Evolutionary conservation across 2,797 vertebrate species (phyloP).

Genomic region (Anguilla anguilla): DNA sequence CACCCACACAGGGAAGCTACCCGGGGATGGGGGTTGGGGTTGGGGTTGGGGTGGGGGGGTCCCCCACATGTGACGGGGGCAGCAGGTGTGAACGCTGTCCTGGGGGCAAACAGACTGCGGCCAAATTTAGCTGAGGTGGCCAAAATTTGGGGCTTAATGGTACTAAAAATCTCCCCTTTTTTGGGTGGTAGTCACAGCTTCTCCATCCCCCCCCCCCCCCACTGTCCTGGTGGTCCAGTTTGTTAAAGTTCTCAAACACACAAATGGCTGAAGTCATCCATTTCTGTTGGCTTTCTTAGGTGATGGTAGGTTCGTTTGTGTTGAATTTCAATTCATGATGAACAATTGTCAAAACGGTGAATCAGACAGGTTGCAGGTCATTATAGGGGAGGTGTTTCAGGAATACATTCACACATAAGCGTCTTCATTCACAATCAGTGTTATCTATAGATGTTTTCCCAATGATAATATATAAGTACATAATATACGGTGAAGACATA

Average conservation of each 20-base stretch:
- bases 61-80: neutral
- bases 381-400: neutral
- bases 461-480: too few relatives aligned
- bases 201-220: neutral
- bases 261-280: neutral
- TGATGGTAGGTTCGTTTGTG: neutral
- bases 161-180: neutral
- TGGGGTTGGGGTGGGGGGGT: neutral
- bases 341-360: neutral
- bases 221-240: neutral
- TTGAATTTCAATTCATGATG: neutral
- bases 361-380: neutral
- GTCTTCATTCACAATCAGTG: neutral
- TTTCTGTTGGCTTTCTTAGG: neutral
- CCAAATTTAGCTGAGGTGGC: slow-evolving; percentile 29
- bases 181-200: neutral
- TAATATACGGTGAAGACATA: too few relatives aligned
- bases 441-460: too few relatives aligned
- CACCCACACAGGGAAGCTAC: neutral
- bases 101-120: neutral
- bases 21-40: too few relatives aligned
- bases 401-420: neutral
- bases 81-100: slow-evolving; percentile 20
- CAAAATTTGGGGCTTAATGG: slow-evolving; percentile 17
- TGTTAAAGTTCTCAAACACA: neutral